Evolutionary conservation across 2,888 invertebrate genomes (phyloP), one percentile per base, ranked within the genome.

Genomic region (Sarcophaga variegata): DNA sequence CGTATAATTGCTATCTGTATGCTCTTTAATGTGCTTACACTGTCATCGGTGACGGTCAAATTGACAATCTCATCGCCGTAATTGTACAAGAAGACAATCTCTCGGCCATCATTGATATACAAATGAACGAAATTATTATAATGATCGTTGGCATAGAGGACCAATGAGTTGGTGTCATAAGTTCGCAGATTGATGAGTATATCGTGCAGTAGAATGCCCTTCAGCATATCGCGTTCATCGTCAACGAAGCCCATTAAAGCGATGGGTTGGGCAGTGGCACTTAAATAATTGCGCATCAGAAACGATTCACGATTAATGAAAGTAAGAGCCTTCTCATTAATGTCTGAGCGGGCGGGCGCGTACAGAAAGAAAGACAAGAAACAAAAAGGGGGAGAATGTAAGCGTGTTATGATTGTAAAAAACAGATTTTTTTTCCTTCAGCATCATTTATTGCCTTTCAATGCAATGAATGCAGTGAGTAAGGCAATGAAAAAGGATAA

Each of bases 81-180:
- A 92, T 98, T 98, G 93, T 97, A 98, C 4, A 97, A 94, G 91
- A 97, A 97, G 66, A 97, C 96, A 37, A 98, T 96, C 93, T 96
- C 95, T 11, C 96, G 96, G 17, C 96, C 96, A 86, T 96, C 96
- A 88, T 96, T 95, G 86, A 98, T 96, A 93, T 97, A 97, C 47
- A 98, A 94, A 93, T 98, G 98, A 75, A 98, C 96, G 92, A 98
- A 98, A 93, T 99, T 99, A 92, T 98, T 98, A 84, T 97, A 94
- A 92, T 98, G 97, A 93, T 99, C 98, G 91, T 98, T 97, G 54
- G 98, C 97, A 91, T 98, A 98, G 10, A 98, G 94, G 22, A 98
- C 96, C 89, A 98, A 93, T 0, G 97, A 96, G 89, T 96, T 95
- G 62, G 95, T 94, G 90, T 97, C 97, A 91, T 97, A 97, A 0